phyloP scores from a whole-genome alignment of 2,888 invertebrate genomes.

The Syrista parreyssii region DNA sequence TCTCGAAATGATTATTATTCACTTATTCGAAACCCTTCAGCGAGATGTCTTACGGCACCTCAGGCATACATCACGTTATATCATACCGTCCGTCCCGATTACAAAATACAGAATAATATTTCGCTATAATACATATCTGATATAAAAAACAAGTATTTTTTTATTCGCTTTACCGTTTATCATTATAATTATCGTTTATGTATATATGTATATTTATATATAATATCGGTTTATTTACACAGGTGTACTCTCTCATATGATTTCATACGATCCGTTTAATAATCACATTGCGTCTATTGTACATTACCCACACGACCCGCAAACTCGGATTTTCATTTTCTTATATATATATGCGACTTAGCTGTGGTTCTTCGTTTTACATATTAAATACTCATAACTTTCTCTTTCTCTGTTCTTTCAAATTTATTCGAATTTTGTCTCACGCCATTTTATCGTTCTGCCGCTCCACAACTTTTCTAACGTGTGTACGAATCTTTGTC shows the following conservation, averaged over 20 bases:
- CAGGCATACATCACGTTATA: conserved; percentile 10
- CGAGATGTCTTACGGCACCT: neutral
- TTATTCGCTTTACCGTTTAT: conserved; percentile 53
- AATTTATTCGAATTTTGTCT: neutral
- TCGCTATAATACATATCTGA: conserved; percentile 64
- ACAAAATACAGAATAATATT: conserved; percentile 65
- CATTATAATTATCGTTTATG: conserved; percentile 34
- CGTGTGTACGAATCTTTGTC: neutral
- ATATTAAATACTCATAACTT: conserved; percentile 20
- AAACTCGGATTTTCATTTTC: conserved; percentile 43
- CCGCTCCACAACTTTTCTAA: neutral
- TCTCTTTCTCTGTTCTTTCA: conserved; percentile 18
- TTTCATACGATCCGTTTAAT: conserved; percentile 29
- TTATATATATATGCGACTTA: conserved; percentile 30
- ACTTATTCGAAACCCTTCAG: neutral
- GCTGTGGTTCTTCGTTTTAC: conserved; percentile 29
- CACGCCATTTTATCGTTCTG: neutral
- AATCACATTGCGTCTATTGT: conserved; percentile 63
- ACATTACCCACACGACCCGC: conserved; percentile 55
- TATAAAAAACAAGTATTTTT: conserved; percentile 64
- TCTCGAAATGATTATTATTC: neutral
- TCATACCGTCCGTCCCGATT: conserved; percentile 44
- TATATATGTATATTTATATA: conserved; percentile 29
- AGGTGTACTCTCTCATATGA: conserved; percentile 48
- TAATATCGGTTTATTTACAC: conserved; percentile 60